Conservation (phyloP, 2,888 invertebrate species). For the Xestia c-nigrum region DNA sequence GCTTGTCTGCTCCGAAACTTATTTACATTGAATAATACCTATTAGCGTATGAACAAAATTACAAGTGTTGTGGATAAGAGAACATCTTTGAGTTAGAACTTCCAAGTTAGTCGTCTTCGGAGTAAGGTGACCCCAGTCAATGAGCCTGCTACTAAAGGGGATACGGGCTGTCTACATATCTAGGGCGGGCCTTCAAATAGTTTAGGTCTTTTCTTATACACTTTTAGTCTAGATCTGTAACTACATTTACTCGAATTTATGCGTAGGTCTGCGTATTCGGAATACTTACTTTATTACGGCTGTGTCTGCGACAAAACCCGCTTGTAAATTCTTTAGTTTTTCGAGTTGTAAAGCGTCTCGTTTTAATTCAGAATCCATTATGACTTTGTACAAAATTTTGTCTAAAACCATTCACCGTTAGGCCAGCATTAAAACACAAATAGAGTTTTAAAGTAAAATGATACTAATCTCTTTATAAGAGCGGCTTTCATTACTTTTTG, state of each 20-base stretch:
- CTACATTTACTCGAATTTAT: conserved; percentile 19
- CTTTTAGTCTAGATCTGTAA: conserved; percentile 21
- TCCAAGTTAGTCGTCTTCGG: neutral
- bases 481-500: conserved; percentile 12
- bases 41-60: conserved; percentile 48
- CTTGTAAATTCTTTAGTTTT: conserved; percentile 5
- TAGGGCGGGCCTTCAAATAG: conserved; percentile 27
- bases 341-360: neutral
- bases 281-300: conserved; percentile 19
- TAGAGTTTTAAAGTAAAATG: conserved; percentile 19
- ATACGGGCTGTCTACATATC: conserved; percentile 31
- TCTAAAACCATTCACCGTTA: conserved; percentile 14
- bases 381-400: conserved; percentile 9
- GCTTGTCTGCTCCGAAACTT: conserved; percentile 50
- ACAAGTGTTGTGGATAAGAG: conserved; percentile 27
- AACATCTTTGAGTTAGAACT: conserved; percentile 23
- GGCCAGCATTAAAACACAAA: conserved; percentile 25
- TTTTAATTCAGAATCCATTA: conserved; percentile 14
- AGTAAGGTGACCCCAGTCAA: conserved; percentile 46
- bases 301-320: neutral
- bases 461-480: conserved; percentile 26
- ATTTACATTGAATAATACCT: conserved; percentile 54
- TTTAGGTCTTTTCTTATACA: conserved; percentile 18
- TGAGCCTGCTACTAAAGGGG: conserved; percentile 23
- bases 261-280: conserved; percentile 28